Base-by-base conservation (phyloP, 2,797 vertebrate species). In the Lithobates pipiens region DNA sequence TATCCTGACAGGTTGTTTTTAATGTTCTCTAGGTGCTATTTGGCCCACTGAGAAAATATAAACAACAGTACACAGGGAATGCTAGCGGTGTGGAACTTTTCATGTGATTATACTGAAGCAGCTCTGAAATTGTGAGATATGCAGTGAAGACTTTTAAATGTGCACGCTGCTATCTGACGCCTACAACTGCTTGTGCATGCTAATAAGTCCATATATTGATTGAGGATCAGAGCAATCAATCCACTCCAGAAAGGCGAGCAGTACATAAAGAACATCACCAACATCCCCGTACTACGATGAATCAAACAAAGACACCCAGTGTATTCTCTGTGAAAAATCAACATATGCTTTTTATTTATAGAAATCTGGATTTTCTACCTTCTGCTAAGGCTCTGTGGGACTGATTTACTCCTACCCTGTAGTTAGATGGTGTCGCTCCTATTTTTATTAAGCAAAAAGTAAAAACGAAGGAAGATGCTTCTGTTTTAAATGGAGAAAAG, bases 291-390 rank as follows among this genome's bases (percentile, higher is more conserved):
- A 73, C 39, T 29, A 39, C 15, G 39, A 34, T 61, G 27, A 82
- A 61, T 73, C 18, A 61, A 27, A 27, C 23, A 7, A 5, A 15
- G 54, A 32, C 70, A 21, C 69, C 8, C 5, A 21, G 76, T 68
- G 15, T 69, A 16, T 32, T 57, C 68, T 23, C 61, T 10, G 42
- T 21, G 15, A 36, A 76, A 76, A 83, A 77, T 83, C 65, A 76
- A 76, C 82, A 69, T 69, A 63, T 76, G 72, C 65, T 36, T 83
- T 67, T 69, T 83, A 76, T 68, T 76, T 69, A 76, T 83, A 71
- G 46, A 73, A 82, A 82, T 42, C 57, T 63, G 11, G n/a, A 63
- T 73, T 70, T n/a, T 61, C 7, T 42, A 11, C 54, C 61, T 74
- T 72, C 80, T 42, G 9, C 0, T 3, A 32, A 50, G 70, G 36